Evolutionary conservation across 2,888 invertebrate species (phyloP).

Genomic region (Unio pictorum): DNA sequence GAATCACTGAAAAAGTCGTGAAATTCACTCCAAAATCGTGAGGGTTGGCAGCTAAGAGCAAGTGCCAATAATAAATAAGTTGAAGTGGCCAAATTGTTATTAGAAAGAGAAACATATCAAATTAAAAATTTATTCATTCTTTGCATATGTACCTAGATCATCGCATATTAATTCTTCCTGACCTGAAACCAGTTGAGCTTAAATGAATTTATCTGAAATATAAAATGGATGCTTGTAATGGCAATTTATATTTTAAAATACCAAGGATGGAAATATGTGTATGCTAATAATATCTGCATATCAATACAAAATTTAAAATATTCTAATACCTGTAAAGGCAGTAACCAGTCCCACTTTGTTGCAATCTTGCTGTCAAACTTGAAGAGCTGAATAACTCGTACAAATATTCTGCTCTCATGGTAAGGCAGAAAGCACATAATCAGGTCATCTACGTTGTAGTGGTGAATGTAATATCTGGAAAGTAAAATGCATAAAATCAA

Average conservation of each 20-base stretch:
- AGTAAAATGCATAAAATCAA: not conserved
- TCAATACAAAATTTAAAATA: conserved; percentile 2
- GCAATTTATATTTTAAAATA: too few relatives aligned
- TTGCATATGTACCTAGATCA: too few relatives aligned
- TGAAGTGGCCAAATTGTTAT: too few relatives aligned
- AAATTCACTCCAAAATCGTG: too few relatives aligned
- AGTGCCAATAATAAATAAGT: too few relatives aligned
- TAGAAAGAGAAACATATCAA: conserved; percentile 1
- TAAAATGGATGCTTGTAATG: too few relatives aligned
- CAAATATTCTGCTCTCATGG: conserved; percentile 92
- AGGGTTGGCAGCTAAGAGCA: too few relatives aligned
- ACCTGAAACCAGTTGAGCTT: too few relatives aligned
- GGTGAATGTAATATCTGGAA: conserved; percentile 85
- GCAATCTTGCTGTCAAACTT: conserved; percentile 73
- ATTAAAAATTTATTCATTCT: not conserved
- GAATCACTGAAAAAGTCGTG: too few relatives aligned
- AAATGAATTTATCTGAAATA: too few relatives aligned
- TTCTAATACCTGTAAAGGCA: conserved; percentile 76
- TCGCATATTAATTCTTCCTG: too few relatives aligned
- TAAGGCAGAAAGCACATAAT: conserved; percentile 90
- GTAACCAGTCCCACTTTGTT: conserved; percentile 74
- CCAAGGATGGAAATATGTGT: too few relatives aligned
- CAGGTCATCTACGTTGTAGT: conserved; percentile 88
- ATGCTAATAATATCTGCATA: not conserved
- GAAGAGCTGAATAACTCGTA: conserved; percentile 82